phyloP scores from a whole-genome alignment of 2,113 vertebrate species.

The Pandion haliaetus region DNA sequence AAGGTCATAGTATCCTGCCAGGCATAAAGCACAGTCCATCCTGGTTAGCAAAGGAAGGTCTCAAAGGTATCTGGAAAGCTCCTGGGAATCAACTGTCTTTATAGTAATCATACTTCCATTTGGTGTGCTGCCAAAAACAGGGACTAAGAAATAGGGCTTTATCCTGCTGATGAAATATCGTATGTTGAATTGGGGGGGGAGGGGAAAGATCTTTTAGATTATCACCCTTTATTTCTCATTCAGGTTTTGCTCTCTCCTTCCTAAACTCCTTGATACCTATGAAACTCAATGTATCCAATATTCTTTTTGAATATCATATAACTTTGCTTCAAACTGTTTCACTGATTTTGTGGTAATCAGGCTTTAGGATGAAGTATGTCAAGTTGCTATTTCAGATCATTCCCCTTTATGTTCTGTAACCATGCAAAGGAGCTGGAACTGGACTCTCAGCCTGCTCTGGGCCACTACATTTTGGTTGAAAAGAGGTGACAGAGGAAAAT shows the following conservation, averaged over 20 bases:
- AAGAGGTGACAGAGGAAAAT: not conserved
- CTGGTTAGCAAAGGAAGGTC: not conserved
- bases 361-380: not conserved
- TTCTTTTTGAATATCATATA: not conserved
- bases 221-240: not conserved
- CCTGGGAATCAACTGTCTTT: not conserved
- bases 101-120: not conserved
- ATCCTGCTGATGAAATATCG: not conserved
- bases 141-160: not conserved
- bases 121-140: not conserved
- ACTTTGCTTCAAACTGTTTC: not conserved
- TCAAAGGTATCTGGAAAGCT: not conserved
- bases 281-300: not conserved
- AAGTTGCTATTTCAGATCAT: not conserved
- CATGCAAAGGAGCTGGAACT: not conserved
- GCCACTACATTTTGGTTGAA: not conserved
- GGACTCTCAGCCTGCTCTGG: not conserved
- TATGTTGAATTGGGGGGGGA: not conserved
- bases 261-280: not conserved
- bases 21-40: not conserved
- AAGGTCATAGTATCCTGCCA: not conserved
- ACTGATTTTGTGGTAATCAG: not conserved
- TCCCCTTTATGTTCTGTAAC: not conserved
- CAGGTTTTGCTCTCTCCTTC: not conserved
- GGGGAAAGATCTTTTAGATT: not conserved